A percentile compares a stretch with the other conserved stretches of the same genome.
These are phyloP conservation scores for Papilio demoleus DNA, from an alignment of 2,888 invertebrate species.

Conservation along the genomic window DNA sequence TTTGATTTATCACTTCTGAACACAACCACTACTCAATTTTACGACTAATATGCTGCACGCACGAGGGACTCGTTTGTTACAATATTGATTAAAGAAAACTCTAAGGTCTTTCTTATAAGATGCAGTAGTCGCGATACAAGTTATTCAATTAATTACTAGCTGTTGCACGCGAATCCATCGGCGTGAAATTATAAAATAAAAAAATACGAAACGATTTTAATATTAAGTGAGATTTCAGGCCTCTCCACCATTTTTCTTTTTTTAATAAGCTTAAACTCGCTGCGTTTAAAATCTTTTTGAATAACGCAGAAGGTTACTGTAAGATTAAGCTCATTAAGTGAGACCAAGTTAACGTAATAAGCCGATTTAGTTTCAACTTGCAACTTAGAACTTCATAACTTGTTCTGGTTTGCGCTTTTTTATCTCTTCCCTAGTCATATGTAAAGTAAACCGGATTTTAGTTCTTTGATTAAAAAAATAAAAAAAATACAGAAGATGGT, in stretches of 20 bases:
- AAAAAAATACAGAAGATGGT: too few relatives aligned
- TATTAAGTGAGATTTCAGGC: too few relatives aligned
- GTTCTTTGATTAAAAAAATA: not conserved
- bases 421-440: not conserved
- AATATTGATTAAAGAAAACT: not conserved
- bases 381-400: slow-evolving; percentile 9
- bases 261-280: not conserved
- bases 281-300: slow-evolving; percentile 2
- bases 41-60: slow-evolving; percentile 14
- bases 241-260: not conserved
- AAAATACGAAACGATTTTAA: too few relatives aligned
- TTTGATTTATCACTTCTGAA: slow-evolving; percentile 17
- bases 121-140: too few relatives aligned
- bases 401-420: not conserved
- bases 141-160: too few relatives aligned
- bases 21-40: slow-evolving; percentile 18
- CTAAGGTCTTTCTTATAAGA: too few relatives aligned
- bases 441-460: not conserved
- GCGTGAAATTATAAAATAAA: too few relatives aligned
- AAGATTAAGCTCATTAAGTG: slow-evolving; percentile 9
- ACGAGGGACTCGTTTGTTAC: slow-evolving; percentile 9
- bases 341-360: slow-evolving; percentile 5
- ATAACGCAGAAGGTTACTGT: not conserved
- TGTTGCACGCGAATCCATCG: too few relatives aligned
- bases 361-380: slow-evolving; percentile 10